Base-by-base conservation (phyloP, 2,797 vertebrate genomes). In the Sebastes paucispinis region DNA sequence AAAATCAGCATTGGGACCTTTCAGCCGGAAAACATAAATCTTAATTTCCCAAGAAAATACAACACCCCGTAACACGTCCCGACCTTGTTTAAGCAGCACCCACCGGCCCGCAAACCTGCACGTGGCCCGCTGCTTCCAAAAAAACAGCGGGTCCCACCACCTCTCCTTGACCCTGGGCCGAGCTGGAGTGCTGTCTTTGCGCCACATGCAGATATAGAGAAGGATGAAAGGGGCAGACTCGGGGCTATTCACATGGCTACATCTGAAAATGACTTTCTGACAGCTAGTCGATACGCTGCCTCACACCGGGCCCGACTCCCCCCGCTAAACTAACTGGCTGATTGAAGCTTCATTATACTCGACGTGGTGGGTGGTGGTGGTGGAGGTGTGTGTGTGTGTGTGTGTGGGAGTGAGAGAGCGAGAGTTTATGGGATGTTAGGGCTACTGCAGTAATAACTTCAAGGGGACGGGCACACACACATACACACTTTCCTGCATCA, bases 211-310 rank as follows among this genome's bases (percentile, higher is more conserved):
- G 88, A 91, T 85, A 82, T 60, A 55, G 78, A 85, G 84, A 88
- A 77, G 59, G 79, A 91, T 88, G 89, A 79, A 86, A 82, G 88
- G 88, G 87, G 84, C 86, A 87, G 85, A 82, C 80, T 78, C 57
- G 10, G 84, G 88, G 74, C 87, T 89, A 29, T 80, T 88, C 89
- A 92, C 91, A 91, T 87, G 90, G 85, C 90, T 89, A 89, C 81
- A 60, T 85, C 81, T 91, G 91, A 93, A 93, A 93, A 93, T 93
- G 91, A 93, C 91, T 94, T 94, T 94, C 89, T 94, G 94, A 95
- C 94, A 93, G 92, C 73, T 88, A 88, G 93, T 95, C 94, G 88
- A 96, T 95, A 93, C 52, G 73, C 88, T 74, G 86, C 88, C 86
- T 92, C 88, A 86, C 90, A 87, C 80, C 10, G 82, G 63, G 80